Evolutionary conservation across 2,888 invertebrate genomes (phyloP).

Genomic region (Chrysolina haemoptera): DNA sequence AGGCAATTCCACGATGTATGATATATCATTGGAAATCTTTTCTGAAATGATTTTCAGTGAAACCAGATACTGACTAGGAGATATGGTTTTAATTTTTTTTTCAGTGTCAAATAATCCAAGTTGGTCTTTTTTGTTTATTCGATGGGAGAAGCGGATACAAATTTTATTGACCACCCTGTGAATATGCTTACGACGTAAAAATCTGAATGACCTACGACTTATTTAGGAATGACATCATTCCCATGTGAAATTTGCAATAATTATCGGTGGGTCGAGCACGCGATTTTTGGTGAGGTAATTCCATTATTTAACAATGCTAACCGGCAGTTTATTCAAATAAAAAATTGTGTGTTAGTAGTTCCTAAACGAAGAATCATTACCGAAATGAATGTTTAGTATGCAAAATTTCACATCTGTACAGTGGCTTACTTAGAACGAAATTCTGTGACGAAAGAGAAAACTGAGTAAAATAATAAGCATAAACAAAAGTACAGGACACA

Average conservation of each 20-base stretch:
- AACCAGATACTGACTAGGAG: too few relatives aligned
- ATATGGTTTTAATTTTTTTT: too few relatives aligned
- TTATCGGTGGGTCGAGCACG: slow-evolving; percentile 43
- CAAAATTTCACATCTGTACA: neutral
- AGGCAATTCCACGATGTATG: too few relatives aligned
- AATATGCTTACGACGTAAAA: slow-evolving; percentile 36
- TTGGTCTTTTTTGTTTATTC: too few relatives aligned
- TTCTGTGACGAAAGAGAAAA: too few relatives aligned
- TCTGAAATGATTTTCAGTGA: too few relatives aligned
- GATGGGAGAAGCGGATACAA: too few relatives aligned
- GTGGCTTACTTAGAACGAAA: too few relatives aligned
- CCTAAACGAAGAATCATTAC: neutral
- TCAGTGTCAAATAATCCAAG: too few relatives aligned
- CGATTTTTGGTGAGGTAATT: slow-evolving; percentile 39
- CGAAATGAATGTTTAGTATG: neutral
- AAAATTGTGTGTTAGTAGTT: neutral
- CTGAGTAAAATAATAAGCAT: too few relatives aligned
- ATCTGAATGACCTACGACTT: slow-evolving; percentile 43
- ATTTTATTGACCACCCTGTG: neutral
- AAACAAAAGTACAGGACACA: too few relatives aligned
- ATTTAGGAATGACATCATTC: slow-evolving; percentile 50
- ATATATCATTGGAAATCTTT: too few relatives aligned
- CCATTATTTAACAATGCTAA: slow-evolving; percentile 23
- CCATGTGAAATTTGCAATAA: slow-evolving; percentile 49
- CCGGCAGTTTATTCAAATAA: slow-evolving; percentile 12